Conservation (phyloP, 2,113 vertebrate species). For the Rhadina sibilatrix region DNA sequence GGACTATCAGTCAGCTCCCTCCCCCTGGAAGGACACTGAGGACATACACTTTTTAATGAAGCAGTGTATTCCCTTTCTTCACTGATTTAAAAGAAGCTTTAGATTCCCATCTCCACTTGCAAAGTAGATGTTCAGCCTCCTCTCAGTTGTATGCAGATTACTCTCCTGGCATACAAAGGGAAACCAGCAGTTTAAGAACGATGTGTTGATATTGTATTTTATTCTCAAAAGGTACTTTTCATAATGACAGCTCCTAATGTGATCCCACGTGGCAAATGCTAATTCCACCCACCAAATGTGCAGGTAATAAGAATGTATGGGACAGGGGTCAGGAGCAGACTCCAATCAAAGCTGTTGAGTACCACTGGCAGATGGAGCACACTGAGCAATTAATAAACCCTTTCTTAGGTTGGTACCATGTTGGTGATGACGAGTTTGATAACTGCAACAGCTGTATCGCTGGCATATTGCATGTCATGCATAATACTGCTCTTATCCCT, state of each 20-base stretch:
- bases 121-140: background rate
- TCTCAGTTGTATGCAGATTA: background rate
- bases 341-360: background rate
- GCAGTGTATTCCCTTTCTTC: background rate
- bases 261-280: background rate
- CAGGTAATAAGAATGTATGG: background rate
- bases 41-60: background rate
- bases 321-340: background rate
- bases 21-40: background rate
- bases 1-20: background rate
- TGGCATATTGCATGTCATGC: background rate
- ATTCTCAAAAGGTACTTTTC: background rate
- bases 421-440: background rate
- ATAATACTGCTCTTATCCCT: background rate
- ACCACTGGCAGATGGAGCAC: background rate
- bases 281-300: background rate
- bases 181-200: background rate
- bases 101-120: background rate
- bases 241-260: background rate
- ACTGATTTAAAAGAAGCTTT: background rate
- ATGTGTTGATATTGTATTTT: background rate
- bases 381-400: background rate
- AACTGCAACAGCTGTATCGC: background rate
- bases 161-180: background rate
- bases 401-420: background rate